Evolutionary conservation across 2,888 invertebrate genomes (phyloP).

Genomic region (Strigamia transsilvanica): DNA sequence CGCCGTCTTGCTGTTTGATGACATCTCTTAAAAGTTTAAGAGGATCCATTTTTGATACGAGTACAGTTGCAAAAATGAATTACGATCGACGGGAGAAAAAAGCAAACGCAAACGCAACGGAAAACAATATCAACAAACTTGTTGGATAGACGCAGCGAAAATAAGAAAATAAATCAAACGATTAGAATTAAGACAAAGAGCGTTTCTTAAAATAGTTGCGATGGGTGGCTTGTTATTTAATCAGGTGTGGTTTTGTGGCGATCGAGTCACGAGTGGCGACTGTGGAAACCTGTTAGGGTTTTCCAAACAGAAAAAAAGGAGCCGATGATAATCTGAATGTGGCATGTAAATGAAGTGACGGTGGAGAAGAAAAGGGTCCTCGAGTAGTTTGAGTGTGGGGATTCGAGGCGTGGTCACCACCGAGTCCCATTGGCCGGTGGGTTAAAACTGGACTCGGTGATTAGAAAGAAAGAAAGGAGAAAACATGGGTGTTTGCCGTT

Average conservation of each 20-base stretch:
- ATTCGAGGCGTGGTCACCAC: slow-evolving; percentile 46
- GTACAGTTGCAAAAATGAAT: slow-evolving; percentile 31
- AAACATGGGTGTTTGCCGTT: slow-evolving; percentile 14
- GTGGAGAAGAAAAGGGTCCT: slow-evolving; percentile 41
- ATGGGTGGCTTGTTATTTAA: slow-evolving; percentile 3
- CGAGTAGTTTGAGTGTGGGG: slow-evolving; percentile 34
- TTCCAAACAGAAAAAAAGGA: neutral
- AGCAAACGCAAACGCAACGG: neutral
- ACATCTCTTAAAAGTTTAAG: slow-evolving; percentile 48
- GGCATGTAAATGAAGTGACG: slow-evolving; percentile 45
- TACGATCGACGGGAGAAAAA: neutral
- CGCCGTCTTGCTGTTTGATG: slow-evolving; percentile 47
- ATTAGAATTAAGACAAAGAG: neutral
- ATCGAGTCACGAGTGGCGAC: slow-evolving; percentile 45
- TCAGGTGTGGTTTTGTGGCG: slow-evolving; percentile 48
- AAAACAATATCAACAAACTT: slow-evolving; percentile 15
- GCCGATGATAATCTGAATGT: slow-evolving; percentile 48
- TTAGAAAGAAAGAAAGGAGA: slow-evolving; percentile 6
- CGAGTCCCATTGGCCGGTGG: slow-evolving; percentile 33
- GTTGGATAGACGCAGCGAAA: neutral
- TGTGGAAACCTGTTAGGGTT: slow-evolving; percentile 36
- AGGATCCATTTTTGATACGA: slow-evolving; percentile 40
- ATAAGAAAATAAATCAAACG: neutral
- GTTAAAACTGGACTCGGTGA: slow-evolving; percentile 31
- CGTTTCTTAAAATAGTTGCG: slow-evolving; percentile 7